Base-by-base conservation (phyloP, 2,113 vertebrate species). In the Cephalophus harveyi region DNA sequence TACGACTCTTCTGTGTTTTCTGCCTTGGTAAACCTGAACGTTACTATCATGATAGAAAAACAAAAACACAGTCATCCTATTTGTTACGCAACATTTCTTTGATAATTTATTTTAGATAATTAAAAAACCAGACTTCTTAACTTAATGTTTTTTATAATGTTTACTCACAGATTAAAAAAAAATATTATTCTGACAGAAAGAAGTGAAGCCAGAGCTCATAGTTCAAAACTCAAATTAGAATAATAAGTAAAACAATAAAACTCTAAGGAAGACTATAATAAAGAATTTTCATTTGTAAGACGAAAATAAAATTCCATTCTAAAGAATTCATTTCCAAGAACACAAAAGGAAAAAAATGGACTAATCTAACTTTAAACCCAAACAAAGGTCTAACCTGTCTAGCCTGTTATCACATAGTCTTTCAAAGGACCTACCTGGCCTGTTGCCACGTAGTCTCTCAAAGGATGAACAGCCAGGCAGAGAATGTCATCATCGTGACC, bases 401-500 rank as follows among this genome's bases (percentile, higher is more conserved):
- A 16, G 36, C 8, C 79, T 89, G 40, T 0, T 46, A 21, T 50
- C 14, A 90, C 33, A 87, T 2, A 30, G 71, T 30, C 23, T 94
- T 74, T 87, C 50, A 74, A n/a, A 89, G 79, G 0, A 92, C 98
- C 62, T 99, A 99, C 99, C 99, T 99, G 99, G 98, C 99, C 99
- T 94, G 99, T 99, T 92, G 99, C 99, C 98, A 99, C 99, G 36
- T 99, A 99, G 98, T 99, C 99, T 98, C 99, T 99, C 60, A 99
- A 98, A 50, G 99, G 99, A 95, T 99, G 99, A 97, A 99, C 99
- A 86, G 99, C 99, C 98, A 99, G 99, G 99, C 99, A 99, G 74
- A 99, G 99, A 91, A 99, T 99, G 97, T 99, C 99, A 93, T 99
- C 99, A 25, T 99, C 99, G 9, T 99, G 99, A 28, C 99, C 99